These are phyloP conservation scores for Brachyptera risi DNA, from an alignment of 2,888 invertebrate genomes.

Conservation along the genomic window DNA sequence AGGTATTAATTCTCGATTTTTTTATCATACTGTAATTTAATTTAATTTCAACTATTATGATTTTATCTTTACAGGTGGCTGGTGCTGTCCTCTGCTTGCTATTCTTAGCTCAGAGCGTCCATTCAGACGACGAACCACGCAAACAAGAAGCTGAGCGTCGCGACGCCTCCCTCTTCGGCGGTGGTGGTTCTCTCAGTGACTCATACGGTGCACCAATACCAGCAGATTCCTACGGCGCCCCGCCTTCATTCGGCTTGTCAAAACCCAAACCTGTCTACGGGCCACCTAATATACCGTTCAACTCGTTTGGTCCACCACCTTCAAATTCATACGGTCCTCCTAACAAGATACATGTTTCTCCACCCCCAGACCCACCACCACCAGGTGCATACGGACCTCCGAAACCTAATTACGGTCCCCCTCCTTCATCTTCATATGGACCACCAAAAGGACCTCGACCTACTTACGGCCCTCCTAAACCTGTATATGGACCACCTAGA, in stretches of 20 bases:
- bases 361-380: conserved; percentile 34
- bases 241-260: conserved; percentile 36
- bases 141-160: conserved; percentile 20
- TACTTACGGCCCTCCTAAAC: conserved; percentile 34
- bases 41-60: too few relatives aligned
- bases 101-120: not conserved
- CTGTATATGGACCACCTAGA: conserved; percentile 39
- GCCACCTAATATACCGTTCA: conserved; percentile 22
- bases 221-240: conserved; percentile 53
- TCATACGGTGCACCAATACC: conserved; percentile 55
- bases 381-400: conserved; percentile 27
- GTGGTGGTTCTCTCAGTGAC: conserved; percentile 35
- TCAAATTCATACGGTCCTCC: conserved; percentile 24
- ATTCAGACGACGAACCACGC: not conserved
- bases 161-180: conserved; percentile 11
- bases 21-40: too few relatives aligned
- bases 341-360: conserved; percentile 41
- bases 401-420: conserved; percentile 13
- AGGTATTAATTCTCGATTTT: too few relatives aligned
- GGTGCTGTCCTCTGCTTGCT: not conserved
- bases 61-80: too few relatives aligned
- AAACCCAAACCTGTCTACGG: conserved; percentile 28
- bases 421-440: conserved; percentile 30
- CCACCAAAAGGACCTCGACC: conserved; percentile 40
- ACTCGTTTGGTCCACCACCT: conserved; percentile 11